phyloP scores from a whole-genome alignment of 1,140 invertebrate species.

The Lordiphosa mommai region DNA sequence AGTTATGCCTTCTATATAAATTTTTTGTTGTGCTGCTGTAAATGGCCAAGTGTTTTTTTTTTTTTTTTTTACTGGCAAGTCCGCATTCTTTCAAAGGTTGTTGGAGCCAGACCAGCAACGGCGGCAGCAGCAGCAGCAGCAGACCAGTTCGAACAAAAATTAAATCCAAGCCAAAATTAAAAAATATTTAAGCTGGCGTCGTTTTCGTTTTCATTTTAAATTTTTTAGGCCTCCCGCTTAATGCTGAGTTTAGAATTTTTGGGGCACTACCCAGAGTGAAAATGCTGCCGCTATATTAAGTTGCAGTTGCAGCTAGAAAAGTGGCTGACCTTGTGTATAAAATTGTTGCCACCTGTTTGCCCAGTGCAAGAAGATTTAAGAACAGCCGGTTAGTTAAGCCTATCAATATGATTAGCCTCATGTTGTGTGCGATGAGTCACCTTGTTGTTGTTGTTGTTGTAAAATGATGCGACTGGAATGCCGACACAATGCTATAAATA shows the following conservation, averaged over 20 bases:
- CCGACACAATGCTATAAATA: conserved; percentile 56
- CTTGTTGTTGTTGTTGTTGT: conserved; percentile 12
- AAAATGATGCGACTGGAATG: conserved; percentile 38
- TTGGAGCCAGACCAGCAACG: conserved; percentile 25
- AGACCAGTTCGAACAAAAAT: neutral
- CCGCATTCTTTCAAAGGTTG: conserved; percentile 75
- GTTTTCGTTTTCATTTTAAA: too few relatives aligned
- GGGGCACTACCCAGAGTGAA: too few relatives aligned
- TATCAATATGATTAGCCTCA: conserved; percentile 52
- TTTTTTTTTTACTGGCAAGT: conserved; percentile 68
- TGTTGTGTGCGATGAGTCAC: conserved; percentile 22
- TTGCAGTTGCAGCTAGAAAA: conserved; percentile 22
- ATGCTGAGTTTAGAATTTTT: too few relatives aligned
- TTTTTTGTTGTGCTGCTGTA: conserved; percentile 34
- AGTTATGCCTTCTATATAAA: conserved; percentile 55
- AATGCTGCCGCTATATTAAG: neutral
- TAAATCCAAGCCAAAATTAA: too few relatives aligned
- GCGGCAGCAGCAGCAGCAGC: neutral
- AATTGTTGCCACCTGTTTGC: conserved; percentile 56
- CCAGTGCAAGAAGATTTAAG: conserved; percentile 39
- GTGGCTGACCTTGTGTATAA: conserved; percentile 42
- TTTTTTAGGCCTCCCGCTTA: too few relatives aligned
- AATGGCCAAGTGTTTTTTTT: conserved; percentile 19
- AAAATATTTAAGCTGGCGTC: too few relatives aligned
- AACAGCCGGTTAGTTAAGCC: conserved; percentile 38